Conservation (phyloP, 2,113 vertebrate species). For the Python bivittatus region DNA sequence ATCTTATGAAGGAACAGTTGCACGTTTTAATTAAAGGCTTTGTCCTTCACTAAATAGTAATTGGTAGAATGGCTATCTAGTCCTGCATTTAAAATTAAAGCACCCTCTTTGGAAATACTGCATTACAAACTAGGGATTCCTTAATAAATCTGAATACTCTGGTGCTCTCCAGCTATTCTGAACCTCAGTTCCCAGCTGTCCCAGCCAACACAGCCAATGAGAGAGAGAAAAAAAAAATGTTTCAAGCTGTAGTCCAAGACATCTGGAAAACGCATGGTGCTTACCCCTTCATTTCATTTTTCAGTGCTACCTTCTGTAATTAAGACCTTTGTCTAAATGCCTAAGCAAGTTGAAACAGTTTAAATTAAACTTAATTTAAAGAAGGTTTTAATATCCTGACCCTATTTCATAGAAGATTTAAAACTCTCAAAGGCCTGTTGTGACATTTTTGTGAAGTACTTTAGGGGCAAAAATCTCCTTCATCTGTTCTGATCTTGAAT, state of each 20-base stretch:
- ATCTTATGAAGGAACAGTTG: background rate
- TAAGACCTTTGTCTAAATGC: background rate
- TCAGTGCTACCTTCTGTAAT: background rate
- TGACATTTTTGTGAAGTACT: background rate
- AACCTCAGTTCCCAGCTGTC: background rate
- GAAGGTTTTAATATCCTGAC: background rate
- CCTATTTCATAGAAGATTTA: background rate
- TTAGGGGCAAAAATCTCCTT: background rate
- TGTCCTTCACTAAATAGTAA: slow-evolving; percentile 6
- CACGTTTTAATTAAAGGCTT: background rate
- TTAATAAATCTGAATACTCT: background rate
- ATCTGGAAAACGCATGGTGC: background rate
- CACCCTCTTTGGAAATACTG: background rate
- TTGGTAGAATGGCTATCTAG: background rate
- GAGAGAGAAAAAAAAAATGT: too few relatives aligned
- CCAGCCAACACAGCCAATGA: background rate
- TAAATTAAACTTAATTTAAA: background rate
- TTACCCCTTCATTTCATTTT: background rate
- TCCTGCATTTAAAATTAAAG: background rate
- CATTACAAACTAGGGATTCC: background rate
- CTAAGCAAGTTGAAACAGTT: background rate
- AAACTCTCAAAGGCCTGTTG: background rate
- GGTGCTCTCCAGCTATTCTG: background rate
- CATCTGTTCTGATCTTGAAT: background rate
- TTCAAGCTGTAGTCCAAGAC: background rate